These are phyloP conservation scores for Takifugu bimaculatus DNA, from an alignment of 2,113 vertebrate species.

Conservation along the genomic window DNA sequence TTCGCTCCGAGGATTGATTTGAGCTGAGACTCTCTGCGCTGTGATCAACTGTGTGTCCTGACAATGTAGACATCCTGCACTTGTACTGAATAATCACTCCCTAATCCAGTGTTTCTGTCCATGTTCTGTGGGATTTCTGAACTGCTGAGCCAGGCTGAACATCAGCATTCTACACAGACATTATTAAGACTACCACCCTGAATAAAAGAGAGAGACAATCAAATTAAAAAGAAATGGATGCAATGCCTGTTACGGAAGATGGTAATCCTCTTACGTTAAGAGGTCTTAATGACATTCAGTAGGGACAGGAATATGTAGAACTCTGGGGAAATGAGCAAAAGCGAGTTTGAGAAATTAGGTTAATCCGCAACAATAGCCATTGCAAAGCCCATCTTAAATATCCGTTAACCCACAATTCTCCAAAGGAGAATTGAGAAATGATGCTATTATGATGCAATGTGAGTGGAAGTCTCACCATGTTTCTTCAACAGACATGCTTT, in stretches of 20 bases:
- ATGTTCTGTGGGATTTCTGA: constrained; percentile 14
- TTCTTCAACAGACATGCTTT: not conserved
- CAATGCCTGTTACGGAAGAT: constrained; percentile 46
- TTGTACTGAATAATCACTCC: constrained; percentile 13
- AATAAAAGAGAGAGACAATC: constrained; percentile 48
- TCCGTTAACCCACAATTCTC: constrained; percentile 45
- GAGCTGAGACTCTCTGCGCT: no score
- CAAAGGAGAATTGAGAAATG: constrained; percentile 7
- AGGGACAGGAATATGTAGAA: constrained; percentile 16
- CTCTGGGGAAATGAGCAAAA: constrained; percentile 17
- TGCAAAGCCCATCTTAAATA: constrained; percentile 1
- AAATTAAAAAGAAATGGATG: constrained; percentile 39
- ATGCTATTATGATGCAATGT: not conserved
- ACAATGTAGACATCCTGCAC: constrained; percentile 53
- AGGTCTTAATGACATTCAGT: constrained; percentile 48
- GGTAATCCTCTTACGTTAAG: constrained; percentile 65
- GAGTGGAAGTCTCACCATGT: not conserved
- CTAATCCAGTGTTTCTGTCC: constrained; percentile 50
- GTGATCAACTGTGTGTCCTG: constrained; percentile 33
- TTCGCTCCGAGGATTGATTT: no score
- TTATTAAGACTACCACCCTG: constrained; percentile 34
- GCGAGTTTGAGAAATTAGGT: constrained; percentile 31
- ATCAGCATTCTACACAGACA: constrained; percentile 34
- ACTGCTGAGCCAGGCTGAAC: constrained; percentile 48
- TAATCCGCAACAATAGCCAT: constrained; percentile 34